These are phyloP conservation scores for Drosophila novamexicana DNA, from an alignment of 1,140 invertebrate genomes.

Conservation along the genomic window DNA sequence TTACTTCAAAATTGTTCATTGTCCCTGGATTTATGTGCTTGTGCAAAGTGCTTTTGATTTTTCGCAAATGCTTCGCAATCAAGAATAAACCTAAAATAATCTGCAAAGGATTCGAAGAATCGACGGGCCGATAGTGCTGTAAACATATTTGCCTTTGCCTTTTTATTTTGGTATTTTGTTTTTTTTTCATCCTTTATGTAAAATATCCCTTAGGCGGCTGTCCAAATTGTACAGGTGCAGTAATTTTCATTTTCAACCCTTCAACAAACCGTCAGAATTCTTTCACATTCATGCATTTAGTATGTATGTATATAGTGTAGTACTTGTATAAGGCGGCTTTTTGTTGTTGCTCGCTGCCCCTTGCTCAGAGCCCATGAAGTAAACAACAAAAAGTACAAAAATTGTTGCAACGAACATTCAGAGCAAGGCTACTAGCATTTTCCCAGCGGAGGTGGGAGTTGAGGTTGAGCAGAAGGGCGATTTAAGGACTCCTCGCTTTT, in stretches of 20 bases:
- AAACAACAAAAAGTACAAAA: constrained; percentile 53
- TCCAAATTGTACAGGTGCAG: constrained; percentile 44
- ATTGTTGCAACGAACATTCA: constrained; percentile 66
- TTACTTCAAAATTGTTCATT: not conserved
- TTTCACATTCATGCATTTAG: constrained; percentile 21
- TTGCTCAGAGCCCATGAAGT: constrained; percentile 44
- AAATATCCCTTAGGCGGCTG: constrained; percentile 45
- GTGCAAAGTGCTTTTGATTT: constrained; percentile 1
- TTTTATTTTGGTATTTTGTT: constrained; percentile 16
- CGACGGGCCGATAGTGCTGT: not conserved
- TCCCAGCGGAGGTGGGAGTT: constrained; percentile 27
- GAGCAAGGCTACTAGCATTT: constrained; percentile 49
- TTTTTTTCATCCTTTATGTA: constrained; percentile 22
- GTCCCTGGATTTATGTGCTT: not conserved
- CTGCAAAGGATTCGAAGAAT: not conserved
- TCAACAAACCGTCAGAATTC: constrained; percentile 42
- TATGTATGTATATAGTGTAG: constrained; percentile 11
- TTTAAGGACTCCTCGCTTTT: constrained; percentile 56
- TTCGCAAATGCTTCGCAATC: not conserved
- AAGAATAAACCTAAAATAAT: constrained; percentile 5
- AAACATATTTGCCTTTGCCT: constrained; percentile 20
- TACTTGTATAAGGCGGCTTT: constrained; percentile 20
- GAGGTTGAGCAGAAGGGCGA: constrained; percentile 15
- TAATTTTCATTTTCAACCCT: constrained; percentile 69
- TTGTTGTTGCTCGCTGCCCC: constrained; percentile 46